Conservation (phyloP, 1,140 invertebrate species). For the Temnothorax nylanderi region DNA sequence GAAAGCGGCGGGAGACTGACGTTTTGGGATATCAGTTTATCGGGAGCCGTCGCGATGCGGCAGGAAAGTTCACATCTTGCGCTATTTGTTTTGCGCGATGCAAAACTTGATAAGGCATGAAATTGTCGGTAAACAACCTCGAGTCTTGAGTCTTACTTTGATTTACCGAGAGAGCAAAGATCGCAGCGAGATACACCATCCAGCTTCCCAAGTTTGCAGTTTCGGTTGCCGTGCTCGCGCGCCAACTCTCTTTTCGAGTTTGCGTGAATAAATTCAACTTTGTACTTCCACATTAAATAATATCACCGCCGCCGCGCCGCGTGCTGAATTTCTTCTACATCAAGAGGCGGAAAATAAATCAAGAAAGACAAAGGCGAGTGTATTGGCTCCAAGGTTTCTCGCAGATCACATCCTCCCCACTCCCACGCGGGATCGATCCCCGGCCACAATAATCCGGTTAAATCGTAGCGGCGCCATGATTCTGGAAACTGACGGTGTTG, state of each 20-base stretch:
- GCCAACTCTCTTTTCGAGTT: conserved; percentile 49
- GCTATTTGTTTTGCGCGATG: conserved; percentile 58
- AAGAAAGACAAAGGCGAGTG: not conserved
- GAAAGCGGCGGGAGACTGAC: not conserved
- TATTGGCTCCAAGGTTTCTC: not conserved
- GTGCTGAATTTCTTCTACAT: conserved; percentile 38
- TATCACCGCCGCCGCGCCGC: conserved; percentile 8
- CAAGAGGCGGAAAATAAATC: conserved; percentile 24
- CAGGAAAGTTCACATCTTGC: conserved; percentile 47
- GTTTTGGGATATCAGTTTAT: conserved; percentile 50
- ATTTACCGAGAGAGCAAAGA: conserved; percentile 56
- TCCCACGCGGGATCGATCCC: conserved; percentile 11
- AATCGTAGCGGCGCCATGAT: conserved; percentile 43
- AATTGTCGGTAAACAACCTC: conserved; percentile 60
- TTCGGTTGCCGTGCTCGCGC: conserved; percentile 30
- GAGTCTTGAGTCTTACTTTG: conserved; percentile 50
- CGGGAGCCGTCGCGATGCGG: conserved; percentile 29
- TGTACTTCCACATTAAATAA: conserved; percentile 48
- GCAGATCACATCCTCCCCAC: not conserved
- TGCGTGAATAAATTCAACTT: conserved; percentile 57
- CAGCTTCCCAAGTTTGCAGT: conserved; percentile 45
- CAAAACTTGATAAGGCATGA: conserved; percentile 61
- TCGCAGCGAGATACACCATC: conserved; percentile 39
- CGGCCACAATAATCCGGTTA: conserved; percentile 29
- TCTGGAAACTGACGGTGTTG: conserved; percentile 32